Evolutionary conservation across 2,113 vertebrate species (phyloP), one percentile per base, ranked within the genome.

Genomic region (Polyodon spathula): DNA sequence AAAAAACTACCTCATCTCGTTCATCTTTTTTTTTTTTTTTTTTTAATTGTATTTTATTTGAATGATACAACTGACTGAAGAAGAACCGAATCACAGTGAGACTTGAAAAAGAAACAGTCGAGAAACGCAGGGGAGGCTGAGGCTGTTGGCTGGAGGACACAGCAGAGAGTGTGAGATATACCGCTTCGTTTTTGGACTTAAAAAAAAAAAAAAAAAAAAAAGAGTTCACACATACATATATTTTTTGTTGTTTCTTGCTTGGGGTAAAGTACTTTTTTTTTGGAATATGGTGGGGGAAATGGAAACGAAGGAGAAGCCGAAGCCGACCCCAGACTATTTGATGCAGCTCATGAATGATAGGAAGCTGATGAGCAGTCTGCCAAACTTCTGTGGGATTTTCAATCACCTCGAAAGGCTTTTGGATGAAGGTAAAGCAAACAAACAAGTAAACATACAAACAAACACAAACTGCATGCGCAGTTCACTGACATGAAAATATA

Each of bases 291-390:
- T 96, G 63, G 93, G 94, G 86, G 93, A 97, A 90, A 95, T 92
- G 84, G 93, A 44, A 7, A 44, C 43, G n/a, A n/a, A 97, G 89
- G 93, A 95, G 85, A 90, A 94, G 82, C 94, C 94, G 76, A 97
- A 94, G 86, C 93, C 94, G 81, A 97, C 85, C 78, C 94, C 94
- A 61, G 94, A 97, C 86, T 97, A 97, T 75, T 85, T 97, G 72
- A 97, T 97, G 93, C 94, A 97, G 87, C 86, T 97, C 64, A 97
- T 97, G 93, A 97, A 97, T 89, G 94, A 97, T 80, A 85, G 93
- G 84, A 97, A 97, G 79, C 90, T 97, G 73, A 97, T 96, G 94
- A 95, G 93, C 79, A 96, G 93, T 64, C 90, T 97, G 73, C 94
- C 94, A 66, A 97, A 97, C 94, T 97, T 97, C 87, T 96, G 94